Conservation (phyloP, 2,113 vertebrate genomes). For the Progne subis region DNA sequence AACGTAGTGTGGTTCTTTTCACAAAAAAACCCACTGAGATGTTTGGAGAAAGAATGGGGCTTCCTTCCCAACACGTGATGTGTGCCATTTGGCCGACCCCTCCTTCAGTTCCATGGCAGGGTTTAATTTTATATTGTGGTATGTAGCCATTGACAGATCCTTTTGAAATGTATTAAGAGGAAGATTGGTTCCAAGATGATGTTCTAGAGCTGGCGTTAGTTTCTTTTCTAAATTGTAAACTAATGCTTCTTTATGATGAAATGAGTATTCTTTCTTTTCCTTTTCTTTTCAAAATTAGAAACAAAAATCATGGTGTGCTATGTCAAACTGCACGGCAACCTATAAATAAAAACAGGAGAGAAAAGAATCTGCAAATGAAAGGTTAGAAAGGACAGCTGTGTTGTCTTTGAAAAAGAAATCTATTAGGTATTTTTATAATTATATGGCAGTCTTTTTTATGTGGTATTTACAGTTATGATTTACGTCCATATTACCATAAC, state of each 20-base stretch:
- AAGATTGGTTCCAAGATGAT: conserved; percentile 48
- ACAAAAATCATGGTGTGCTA: conserved; percentile 16
- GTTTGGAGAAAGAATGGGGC: neutral
- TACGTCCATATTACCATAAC: conserved; percentile 59
- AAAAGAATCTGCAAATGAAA: conserved; percentile 62
- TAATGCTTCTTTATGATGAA: conserved; percentile 46
- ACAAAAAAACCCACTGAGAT: neutral
- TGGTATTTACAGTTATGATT: conserved; percentile 69
- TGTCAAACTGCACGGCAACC: conserved; percentile 31
- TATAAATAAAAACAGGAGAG: conserved; percentile 65
- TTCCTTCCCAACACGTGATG: conserved; percentile 25
- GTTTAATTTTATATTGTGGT: conserved; percentile 46
- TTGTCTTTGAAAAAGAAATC: conserved; percentile 66
- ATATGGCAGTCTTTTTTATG: conserved; percentile 60
- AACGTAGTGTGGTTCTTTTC: neutral
- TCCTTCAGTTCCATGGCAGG: conserved; percentile 14
- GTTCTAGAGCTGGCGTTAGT: conserved; percentile 28
- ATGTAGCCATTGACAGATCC: conserved; percentile 55
- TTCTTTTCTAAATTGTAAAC: conserved; percentile 38
- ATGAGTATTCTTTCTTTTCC: conserved; percentile 15
- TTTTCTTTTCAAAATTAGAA: conserved; percentile 58
- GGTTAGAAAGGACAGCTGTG: conserved; percentile 61
- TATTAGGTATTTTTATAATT: conserved; percentile 73
- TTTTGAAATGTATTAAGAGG: conserved; percentile 56
- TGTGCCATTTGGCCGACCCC: conserved; percentile 61